phyloP scores from a whole-genome alignment of 2,113 vertebrate genomes.

The Circaetus cinerascens region DNA sequence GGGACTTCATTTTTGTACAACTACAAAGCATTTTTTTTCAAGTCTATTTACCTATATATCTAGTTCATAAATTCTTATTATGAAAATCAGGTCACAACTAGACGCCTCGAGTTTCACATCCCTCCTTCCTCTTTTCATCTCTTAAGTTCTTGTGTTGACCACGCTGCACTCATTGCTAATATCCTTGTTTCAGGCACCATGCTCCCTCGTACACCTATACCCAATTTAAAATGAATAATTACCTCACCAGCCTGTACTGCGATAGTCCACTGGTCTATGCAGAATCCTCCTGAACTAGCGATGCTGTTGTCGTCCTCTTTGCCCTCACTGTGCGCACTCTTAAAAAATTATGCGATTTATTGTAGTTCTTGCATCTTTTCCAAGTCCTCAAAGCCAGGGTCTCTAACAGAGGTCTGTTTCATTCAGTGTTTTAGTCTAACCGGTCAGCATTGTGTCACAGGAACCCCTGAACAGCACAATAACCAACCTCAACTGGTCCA shows the following conservation, averaged over 20 bases:
- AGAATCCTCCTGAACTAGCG: neutral
- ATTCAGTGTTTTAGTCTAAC: conserved; percentile 26
- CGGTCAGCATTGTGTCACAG: conserved; percentile 43
- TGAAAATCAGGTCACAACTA: neutral
- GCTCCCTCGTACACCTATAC: fast-evolving
- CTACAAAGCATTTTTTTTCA: neutral
- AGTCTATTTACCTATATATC: neutral
- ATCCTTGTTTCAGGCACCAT: neutral
- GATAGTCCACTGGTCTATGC: neutral
- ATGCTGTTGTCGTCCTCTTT: neutral
- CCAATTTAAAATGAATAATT: neutral
- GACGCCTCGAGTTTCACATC: neutral
- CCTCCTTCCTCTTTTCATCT: neutral
- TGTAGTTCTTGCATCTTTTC: neutral
- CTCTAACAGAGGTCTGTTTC: conserved; percentile 19
- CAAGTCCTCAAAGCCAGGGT: conserved; percentile 2
- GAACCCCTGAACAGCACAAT: conserved; percentile 55
- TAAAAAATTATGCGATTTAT: neutral
- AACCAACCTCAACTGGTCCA: conserved; percentile 54
- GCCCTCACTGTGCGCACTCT: neutral
- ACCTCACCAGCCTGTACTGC: fast-evolving
- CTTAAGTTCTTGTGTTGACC: neutral
- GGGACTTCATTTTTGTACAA: neutral
- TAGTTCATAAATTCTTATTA: neutral
- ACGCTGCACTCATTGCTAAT: neutral